These are phyloP conservation scores for Noctuana brunneofusca DNA, from an alignment of 2,888 invertebrate species.

Conservation along the genomic window DNA sequence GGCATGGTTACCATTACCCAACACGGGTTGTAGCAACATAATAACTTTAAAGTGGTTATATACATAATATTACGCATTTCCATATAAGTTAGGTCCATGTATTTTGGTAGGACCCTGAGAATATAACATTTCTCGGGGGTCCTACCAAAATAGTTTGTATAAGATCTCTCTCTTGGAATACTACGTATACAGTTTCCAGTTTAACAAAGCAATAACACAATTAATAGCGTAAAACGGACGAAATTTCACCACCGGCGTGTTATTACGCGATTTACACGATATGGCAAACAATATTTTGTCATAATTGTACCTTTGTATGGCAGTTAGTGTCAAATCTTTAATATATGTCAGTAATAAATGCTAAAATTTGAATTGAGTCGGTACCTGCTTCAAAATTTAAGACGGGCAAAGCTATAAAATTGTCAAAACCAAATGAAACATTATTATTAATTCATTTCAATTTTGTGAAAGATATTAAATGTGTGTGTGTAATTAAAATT, in stretches of 20 bases:
- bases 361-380: slow-evolving; percentile 12
- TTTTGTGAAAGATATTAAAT: too few relatives aligned
- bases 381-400: neutral
- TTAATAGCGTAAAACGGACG: slow-evolving; percentile 9
- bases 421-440: too few relatives aligned
- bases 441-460: too few relatives aligned
- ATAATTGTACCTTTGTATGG: slow-evolving; percentile 11
- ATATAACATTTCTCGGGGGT: neutral
- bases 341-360: slow-evolving; percentile 24
- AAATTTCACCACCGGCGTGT: slow-evolving; percentile 19
- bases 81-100: too few relatives aligned
- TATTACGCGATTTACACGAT: slow-evolving; percentile 20
- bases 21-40: too few relatives aligned
- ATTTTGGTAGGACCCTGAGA: too few relatives aligned
- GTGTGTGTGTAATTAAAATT: too few relatives aligned
- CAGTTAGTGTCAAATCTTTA: slow-evolving; percentile 12
- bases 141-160: neutral
- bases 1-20: neutral
- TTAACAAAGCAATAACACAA: slow-evolving; percentile 22
- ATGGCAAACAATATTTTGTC: slow-evolving; percentile 12
- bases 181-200: slow-evolving; percentile 3
- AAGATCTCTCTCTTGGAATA: neutral
- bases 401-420: neutral
- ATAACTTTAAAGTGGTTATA: neutral
- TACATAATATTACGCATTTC: neutral